phyloP scores from a whole-genome alignment of 2,888 invertebrate genomes.

The Tiliacea aurago region DNA sequence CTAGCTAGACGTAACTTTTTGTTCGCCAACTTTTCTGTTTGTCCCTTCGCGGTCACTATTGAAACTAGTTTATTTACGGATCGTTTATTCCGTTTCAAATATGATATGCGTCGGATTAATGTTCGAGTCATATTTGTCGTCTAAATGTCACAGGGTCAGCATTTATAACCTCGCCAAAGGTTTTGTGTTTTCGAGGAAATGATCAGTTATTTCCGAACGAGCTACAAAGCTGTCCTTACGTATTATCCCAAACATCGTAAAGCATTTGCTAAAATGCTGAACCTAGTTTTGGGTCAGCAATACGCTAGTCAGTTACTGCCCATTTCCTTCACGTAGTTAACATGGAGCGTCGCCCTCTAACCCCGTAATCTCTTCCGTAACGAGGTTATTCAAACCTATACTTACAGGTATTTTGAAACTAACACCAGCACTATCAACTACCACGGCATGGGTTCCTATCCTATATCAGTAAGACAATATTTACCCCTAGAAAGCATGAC shows the following conservation, averaged over 20 bases:
- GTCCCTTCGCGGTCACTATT: conserved; percentile 12
- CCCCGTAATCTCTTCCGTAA: conserved; percentile 28
- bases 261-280: conserved; percentile 20
- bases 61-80: conserved; percentile 26
- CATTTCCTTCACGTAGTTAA: conserved; percentile 42
- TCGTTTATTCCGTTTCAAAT: conserved; percentile 32
- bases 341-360: conserved; percentile 47
- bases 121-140: conserved; percentile 21
- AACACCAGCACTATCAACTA: not conserved
- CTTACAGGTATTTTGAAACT: conserved; percentile 15
- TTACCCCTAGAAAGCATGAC: conserved; percentile 51
- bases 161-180: not conserved
- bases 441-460: not conserved
- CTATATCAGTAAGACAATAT: conserved; percentile 23
- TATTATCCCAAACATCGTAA: conserved; percentile 4
- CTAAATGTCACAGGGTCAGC: conserved; percentile 27
- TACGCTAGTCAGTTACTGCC: conserved; percentile 37
- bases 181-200: conserved; percentile 7
- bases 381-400: conserved; percentile 37
- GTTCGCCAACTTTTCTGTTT: conserved; percentile 35
- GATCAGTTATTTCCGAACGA: conserved; percentile 13
- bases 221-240: not conserved
- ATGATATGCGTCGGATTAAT: conserved; percentile 24
- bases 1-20: conserved; percentile 53
- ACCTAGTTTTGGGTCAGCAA: conserved; percentile 35